Base-by-base conservation (phyloP, 2,113 vertebrate genomes). In the Calcarius ornatus region DNA sequence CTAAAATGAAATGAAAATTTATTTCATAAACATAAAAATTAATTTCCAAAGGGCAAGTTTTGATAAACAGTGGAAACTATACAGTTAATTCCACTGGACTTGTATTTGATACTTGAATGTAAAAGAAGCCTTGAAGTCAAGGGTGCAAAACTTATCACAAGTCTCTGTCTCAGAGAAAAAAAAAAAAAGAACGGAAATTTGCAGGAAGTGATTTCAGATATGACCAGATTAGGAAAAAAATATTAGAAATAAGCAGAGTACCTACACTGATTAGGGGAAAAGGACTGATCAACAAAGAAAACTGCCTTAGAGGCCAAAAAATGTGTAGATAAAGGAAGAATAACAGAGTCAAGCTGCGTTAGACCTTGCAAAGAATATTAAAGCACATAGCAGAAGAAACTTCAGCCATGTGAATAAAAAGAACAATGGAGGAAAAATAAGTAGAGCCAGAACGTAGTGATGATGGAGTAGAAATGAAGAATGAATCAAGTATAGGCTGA, bases 201-300 rank as follows among this genome's bases (percentile, higher is more conserved):
- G 14, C 15, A 92, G 90, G 73, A 96, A 93, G 60, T 43, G 9
- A 78, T 91, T 87, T 50, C 72, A 89, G 84, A 87, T 68, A 37
- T 68, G 47, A 75, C 12, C 35, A 91, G 64, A 92, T 37, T 35
- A 6, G 33, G 71, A 73, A 54, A 56, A 76, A 11, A 38, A 70
- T 92, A 89, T 92, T 94, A 80, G 90, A 95, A 92, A 94, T 77
- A 94, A 95, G 63, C 54, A 82, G n/a, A 90, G 7, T 94, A 85
- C 42, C 90, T 77, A 80, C 66, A 88, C 3, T 86, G 54, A 90
- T 94, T 86, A 92, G 21, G 42, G 4, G 5, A 18, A 88, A 96
- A 93, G 54, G 23, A 88, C 25, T 77, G 75, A 95, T 94, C 85
- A 94, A 95, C 88, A 86, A 95, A 95, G 57, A 93, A 93, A 80